Evolutionary conservation across 2,113 vertebrate species (phyloP), one percentile per base, ranked within the genome.

Genomic region (Thinocorus orbignyianus): DNA sequence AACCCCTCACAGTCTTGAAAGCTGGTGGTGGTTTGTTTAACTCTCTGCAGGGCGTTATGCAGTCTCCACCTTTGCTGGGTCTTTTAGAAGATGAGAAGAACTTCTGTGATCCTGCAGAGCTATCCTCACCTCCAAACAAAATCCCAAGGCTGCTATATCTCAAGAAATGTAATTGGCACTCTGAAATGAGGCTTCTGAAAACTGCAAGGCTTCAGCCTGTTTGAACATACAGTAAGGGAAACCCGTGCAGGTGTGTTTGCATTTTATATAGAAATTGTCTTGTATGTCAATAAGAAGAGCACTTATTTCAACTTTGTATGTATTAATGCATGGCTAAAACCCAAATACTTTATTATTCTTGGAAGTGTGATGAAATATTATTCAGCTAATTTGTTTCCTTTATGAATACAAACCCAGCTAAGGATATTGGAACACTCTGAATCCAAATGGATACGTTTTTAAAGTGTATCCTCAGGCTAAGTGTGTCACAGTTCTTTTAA

Each of bases 301-400:
- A 61, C 5, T 76, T 77, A 60, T 18, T 57, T 91, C 25, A 92
- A 88, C 6, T 61, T 48, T 88, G 22, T 44, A 79, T 46, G 52
- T n/a, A 42, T 44, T 90, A 79, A 49, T 62, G 37, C 18, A n/a
- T 25, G 26, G 88, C n/a, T 19, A 71, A 31, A 58, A 88, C 33
- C 44, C 42, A 88, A 95, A 86, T 37, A 37, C 17, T 52, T 91
- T 39, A 41, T 85, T 76, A 68, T 62, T 73, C 62, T 61, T 30
- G 31, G 10, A 77, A 83, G 19, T 41, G 49, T 39, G 39, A 80
- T 58, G 4, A 93, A 93, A 76, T 39, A 68, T 17, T 66, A 88
- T 39, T 92, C 15, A 76, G 58, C 39, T 74, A 84, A 90, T 84
- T 81, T 89, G 73, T 92, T 88, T 84, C 55, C 13, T 93, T 68